Conservation (phyloP, 2,113 vertebrate genomes). For the Brachyistius frenatus region DNA sequence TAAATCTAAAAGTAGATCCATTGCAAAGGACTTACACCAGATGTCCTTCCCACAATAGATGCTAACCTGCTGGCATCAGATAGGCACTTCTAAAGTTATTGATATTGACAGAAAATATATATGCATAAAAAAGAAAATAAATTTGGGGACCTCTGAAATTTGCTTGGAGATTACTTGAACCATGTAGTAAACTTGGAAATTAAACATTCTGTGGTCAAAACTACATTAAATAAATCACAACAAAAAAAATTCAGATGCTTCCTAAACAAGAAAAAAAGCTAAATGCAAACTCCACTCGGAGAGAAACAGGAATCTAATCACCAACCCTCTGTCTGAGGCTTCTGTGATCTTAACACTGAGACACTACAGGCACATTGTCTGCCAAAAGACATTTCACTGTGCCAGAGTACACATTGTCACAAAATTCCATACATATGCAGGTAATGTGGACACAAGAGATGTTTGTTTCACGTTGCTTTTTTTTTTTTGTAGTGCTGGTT, state of each 20-base stretch:
- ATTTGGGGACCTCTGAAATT: too few relatives aligned
- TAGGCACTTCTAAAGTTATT: too few relatives aligned
- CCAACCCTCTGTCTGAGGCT: slow-evolving; percentile 46
- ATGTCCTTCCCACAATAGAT: too few relatives aligned
- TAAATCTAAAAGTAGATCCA: too few relatives aligned
- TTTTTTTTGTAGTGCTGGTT: slow-evolving; percentile 5
- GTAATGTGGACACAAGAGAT: slow-evolving; percentile 19
- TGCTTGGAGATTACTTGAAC: too few relatives aligned
- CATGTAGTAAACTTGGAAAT: too few relatives aligned
- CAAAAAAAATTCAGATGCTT: neutral
- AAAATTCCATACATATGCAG: slow-evolving; percentile 47
- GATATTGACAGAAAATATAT: too few relatives aligned
- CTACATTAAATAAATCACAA: too few relatives aligned
- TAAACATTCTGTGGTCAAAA: too few relatives aligned
- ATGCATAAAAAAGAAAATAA: too few relatives aligned
- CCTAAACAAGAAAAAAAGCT: neutral
- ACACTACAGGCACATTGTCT: slow-evolving; percentile 23
- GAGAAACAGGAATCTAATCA: slow-evolving; percentile 16
- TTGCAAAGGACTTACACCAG: too few relatives aligned
- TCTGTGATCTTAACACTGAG: slow-evolving; percentile 26
- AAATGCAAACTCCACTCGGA: neutral
- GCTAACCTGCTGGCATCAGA: too few relatives aligned
- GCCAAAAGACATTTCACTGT: slow-evolving; percentile 30
- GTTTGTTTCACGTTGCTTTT: slow-evolving; percentile 20
- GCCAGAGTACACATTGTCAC: slow-evolving; percentile 55